phyloP scores from a whole-genome alignment of 2,888 invertebrate genomes.

The Anoplius nigerrimus region DNA sequence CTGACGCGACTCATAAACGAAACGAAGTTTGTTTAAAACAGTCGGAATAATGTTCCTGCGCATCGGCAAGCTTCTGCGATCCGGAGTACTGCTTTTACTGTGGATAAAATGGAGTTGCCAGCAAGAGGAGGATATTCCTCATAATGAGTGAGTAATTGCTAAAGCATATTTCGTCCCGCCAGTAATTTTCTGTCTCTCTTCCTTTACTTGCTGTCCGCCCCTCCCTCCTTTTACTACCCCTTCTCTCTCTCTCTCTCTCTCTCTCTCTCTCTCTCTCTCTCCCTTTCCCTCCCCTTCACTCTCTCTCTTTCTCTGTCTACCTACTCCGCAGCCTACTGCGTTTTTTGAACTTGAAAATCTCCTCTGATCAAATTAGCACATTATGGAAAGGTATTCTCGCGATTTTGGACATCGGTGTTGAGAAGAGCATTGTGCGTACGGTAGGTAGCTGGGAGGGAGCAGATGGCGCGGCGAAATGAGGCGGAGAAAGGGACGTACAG shows the following conservation, averaged over 20 bases:
- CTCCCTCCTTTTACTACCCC: constrained; percentile 5
- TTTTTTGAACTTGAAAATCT: constrained; percentile 26
- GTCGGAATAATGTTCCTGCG: constrained; percentile 51
- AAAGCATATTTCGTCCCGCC: background rate
- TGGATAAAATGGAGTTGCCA: constrained; percentile 79
- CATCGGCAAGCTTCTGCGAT: constrained; percentile 51
- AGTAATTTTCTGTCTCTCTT: background rate
- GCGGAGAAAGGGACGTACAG: no score
- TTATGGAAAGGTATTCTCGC: background rate
- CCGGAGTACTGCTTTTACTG: constrained; percentile 68
- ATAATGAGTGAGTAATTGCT: constrained; percentile 86
- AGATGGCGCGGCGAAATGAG: no score
- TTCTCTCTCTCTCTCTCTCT: background rate
- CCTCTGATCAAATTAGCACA: constrained; percentile 1
- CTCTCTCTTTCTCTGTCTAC: background rate
- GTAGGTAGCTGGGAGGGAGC: no score
- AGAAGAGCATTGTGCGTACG: no score
- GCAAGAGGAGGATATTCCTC: constrained; percentile 93
- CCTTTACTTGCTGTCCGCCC: background rate
- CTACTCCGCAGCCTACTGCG: background rate
- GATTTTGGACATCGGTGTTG: background rate
- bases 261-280: background rate
- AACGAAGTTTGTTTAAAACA: constrained; percentile 12
- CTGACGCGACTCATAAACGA: constrained; percentile 6
- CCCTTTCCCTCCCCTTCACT: background rate